Percentiles rank a stretch among this genome's conserved stretches.
phyloP scores from a whole-genome alignment of 1,140 invertebrate species.

The Nasonia longicornis region DNA sequence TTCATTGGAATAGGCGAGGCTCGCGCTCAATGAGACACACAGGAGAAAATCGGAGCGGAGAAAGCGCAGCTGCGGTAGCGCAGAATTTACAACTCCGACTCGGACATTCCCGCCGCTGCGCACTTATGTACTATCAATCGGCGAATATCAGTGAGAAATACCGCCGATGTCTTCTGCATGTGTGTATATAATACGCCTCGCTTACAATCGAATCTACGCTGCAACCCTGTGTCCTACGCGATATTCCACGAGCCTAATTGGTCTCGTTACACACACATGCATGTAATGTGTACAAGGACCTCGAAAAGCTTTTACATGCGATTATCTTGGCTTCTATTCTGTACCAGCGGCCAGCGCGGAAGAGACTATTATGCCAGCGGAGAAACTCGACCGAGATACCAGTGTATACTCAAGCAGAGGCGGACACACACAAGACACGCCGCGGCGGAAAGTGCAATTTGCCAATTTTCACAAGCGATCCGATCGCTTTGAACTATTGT shows the following conservation, averaged over 20 bases:
- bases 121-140: background rate
- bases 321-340: background rate
- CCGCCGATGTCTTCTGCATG: background rate
- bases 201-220: background rate
- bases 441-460: constrained; percentile 18
- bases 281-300: background rate
- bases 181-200: background rate
- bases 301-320: background rate
- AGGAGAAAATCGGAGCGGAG: background rate
- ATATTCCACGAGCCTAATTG: constrained; percentile 25
- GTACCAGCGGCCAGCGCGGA: background rate
- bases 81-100: background rate
- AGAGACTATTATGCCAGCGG: background rate
- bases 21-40: background rate
- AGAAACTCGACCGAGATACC: constrained; percentile 13
- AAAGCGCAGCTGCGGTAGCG: background rate
- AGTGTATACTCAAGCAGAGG: background rate
- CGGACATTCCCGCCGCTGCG: background rate
- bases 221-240: background rate
- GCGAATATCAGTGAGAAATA: constrained; percentile 10
- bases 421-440: background rate
- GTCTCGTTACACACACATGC: constrained; percentile 8
- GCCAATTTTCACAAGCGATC: constrained; percentile 14
- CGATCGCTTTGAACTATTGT: background rate
- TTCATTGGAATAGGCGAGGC: background rate